These are phyloP conservation scores for Papilio elwesi DNA, from an alignment of 2,888 invertebrate genomes.

Conservation along the genomic window DNA sequence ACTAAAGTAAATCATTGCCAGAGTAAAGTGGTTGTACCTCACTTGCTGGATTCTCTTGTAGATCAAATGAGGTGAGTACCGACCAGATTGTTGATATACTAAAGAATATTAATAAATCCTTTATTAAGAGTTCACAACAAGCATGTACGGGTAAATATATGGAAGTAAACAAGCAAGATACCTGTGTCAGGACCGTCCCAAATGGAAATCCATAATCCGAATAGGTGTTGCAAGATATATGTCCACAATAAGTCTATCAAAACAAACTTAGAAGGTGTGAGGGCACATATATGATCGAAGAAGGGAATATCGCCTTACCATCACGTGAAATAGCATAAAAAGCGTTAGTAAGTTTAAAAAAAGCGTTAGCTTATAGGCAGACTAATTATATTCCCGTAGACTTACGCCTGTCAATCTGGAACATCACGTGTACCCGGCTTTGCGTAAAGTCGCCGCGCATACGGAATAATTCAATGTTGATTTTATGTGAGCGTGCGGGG, in stretches of 20 bases:
- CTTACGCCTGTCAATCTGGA: conserved; percentile 7
- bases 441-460: conserved; percentile 25
- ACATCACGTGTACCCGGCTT: conserved; percentile 15
- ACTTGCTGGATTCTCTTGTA: too few species aligned
- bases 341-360: not conserved
- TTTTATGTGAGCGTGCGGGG: conserved; percentile 31
- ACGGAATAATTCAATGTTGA: conserved; percentile 27
- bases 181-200: too few species aligned
- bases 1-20: conserved; percentile 3
- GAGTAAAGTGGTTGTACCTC: too few species aligned
- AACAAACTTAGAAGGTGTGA: too few species aligned
- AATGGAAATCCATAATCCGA: not conserved
- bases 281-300: too few species aligned
- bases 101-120: too few species aligned
- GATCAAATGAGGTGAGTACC: too few species aligned
- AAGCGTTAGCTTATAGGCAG: not conserved
- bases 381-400: not conserved
- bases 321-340: not conserved
- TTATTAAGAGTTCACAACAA: too few species aligned
- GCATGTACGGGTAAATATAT: too few species aligned
- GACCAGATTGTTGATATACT: too few species aligned
- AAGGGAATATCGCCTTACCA: not conserved
- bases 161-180: too few species aligned
- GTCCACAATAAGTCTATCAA: too few species aligned
- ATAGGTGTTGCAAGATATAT: not conserved